Evolutionary conservation across 2,797 vertebrate genomes (phyloP).

Genomic region (Mus caroli): DNA sequence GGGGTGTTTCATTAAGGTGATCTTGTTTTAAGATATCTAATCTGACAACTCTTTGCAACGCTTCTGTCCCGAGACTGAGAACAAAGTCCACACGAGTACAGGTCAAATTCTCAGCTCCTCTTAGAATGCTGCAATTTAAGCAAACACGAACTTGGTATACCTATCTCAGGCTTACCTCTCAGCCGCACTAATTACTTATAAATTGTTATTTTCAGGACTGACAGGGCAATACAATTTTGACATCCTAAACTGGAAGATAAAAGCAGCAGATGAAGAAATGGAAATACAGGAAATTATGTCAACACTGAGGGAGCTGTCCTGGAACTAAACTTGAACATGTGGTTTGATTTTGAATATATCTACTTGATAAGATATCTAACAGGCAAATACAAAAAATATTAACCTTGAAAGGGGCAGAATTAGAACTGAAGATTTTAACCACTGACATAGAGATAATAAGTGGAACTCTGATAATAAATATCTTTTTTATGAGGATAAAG

Average conservation of each 20-base stretch:
- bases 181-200: neutral
- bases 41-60: neutral
- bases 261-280: neutral
- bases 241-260: neutral
- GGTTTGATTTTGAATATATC: neutral
- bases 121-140: neutral
- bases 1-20: neutral
- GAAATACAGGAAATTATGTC: neutral
- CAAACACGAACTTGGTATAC: neutral
- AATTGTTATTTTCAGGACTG: neutral
- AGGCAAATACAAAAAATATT: neutral
- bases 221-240: neutral
- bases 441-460: neutral
- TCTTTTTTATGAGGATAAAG: conserved; percentile 7
- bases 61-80: neutral
- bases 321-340: neutral
- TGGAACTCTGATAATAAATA: neutral
- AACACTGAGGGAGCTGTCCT: neutral
- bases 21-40: neutral
- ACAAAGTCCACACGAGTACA: neutral
- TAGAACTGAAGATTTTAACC: neutral
- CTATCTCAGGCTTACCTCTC: neutral
- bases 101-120: neutral
- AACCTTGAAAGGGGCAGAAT: neutral
- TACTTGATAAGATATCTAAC: neutral